These are phyloP conservation scores for Scytalopus superciliaris DNA, from an alignment of 2,113 vertebrate genomes.

Conservation along the genomic window DNA sequence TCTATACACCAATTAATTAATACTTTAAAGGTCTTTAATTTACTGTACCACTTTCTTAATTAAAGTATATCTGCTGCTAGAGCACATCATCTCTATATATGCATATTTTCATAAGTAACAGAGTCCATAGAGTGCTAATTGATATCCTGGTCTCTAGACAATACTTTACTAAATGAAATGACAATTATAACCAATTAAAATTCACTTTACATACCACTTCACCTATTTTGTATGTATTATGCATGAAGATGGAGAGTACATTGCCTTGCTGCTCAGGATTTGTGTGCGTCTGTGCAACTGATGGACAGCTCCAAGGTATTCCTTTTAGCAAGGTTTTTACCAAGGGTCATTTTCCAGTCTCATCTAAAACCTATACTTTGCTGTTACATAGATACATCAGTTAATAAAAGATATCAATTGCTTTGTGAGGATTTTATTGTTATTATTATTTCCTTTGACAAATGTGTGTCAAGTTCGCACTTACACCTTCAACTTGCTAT, in stretches of 20 bases:
- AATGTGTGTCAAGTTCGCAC: slow-evolving; percentile 39
- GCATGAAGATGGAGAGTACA: slow-evolving; percentile 79
- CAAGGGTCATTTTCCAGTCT: slow-evolving; percentile 62
- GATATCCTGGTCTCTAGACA: slow-evolving; percentile 87
- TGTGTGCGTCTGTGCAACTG: slow-evolving; percentile 73
- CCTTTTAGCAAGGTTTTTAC: slow-evolving; percentile 50
- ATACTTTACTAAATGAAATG: slow-evolving; percentile 89
- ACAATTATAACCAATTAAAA: slow-evolving; percentile 90
- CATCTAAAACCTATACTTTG: slow-evolving; percentile 65
- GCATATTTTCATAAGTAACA: slow-evolving; percentile 84
- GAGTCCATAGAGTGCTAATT: slow-evolving; percentile 85
- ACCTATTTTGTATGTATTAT: slow-evolving; percentile 87
- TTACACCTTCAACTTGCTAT: slow-evolving; percentile 14
- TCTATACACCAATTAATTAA: slow-evolving; percentile 79
- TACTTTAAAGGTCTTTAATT: slow-evolving; percentile 84
- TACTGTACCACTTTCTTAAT: slow-evolving; percentile 83
- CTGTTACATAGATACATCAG: slow-evolving; percentile 38
- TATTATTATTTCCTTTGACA: slow-evolving; percentile 60
- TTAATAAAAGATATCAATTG: slow-evolving; percentile 58
- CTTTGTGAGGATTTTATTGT: slow-evolving; percentile 33
- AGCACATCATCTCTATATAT: slow-evolving; percentile 77
- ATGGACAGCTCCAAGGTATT: slow-evolving; percentile 80
- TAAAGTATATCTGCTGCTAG: slow-evolving; percentile 78
- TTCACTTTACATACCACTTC: slow-evolving; percentile 86
- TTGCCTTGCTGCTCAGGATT: slow-evolving; percentile 76